Evolutionary conservation across 2,888 invertebrate species (phyloP), one percentile per base, ranked within the genome.

Genomic region (Erebia aethiops): DNA sequence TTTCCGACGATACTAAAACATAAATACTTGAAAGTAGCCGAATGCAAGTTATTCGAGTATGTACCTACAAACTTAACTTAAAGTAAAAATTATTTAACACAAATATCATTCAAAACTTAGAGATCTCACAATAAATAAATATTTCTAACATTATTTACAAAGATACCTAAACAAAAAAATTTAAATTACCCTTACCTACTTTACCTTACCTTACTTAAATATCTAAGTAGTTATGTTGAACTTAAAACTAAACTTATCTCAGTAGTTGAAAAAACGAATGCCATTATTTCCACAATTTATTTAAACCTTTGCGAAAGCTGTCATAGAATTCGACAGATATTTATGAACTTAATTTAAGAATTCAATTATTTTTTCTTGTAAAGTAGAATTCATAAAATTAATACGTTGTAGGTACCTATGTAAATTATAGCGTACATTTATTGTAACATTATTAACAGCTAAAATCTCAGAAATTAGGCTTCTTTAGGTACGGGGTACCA

Each of bases 141-240:
- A 72, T 60, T 26, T 18, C 71, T 71, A 74, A 56, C 62, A 68
- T 67, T 75, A 75, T 74, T 77, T 75, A 78, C 75, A 73, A 63
- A 35, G 52, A 69, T 70, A 71, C n/a, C 49, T 73, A 65, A 71
- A 57, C 9, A 56, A 52, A 18, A 18, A 16, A 18, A 10, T 16
- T 10, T 54, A 54, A 54, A 54, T 18, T 54, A 18, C 16, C 52
- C 4, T 35, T 35, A 1, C 5, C 35, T 7, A 7, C 7, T 35
- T 35, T 35, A 35, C 35, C 35, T 35, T 35, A 35, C 35, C 35
- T 7, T 35, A 26, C 26, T 3, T 52, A 16, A 18, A 18, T 16
- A 18, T 18, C 18, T 54, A 52, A 16, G 16, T 52, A n/a, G n/a
- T n/a, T n/a, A 9, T 18, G 52, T n/a, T 52, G n/a, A 7, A 52